A percentile compares a stretch with the other conserved stretches of the same genome.
phyloP scores from a whole-genome alignment of 2,888 invertebrate genomes.

The Drosophila neonasuta region DNA sequence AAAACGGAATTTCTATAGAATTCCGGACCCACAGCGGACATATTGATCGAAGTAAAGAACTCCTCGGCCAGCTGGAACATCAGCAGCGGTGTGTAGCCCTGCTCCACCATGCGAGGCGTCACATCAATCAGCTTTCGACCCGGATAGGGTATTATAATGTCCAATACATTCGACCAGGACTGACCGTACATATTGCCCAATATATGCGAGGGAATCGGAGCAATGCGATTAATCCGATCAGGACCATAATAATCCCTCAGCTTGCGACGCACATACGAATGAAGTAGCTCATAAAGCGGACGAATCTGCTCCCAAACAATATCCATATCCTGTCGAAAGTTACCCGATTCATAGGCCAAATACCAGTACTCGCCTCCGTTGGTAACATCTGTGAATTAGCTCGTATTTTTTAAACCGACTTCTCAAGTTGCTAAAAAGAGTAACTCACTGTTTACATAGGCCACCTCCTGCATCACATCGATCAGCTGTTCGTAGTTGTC shows the following conservation, averaged over 20 bases:
- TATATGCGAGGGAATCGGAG: conserved; percentile 92
- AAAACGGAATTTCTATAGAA: conserved; percentile 95
- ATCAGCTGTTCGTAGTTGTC: conserved; percentile 91
- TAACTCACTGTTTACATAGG: conserved; percentile 89
- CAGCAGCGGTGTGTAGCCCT: conserved; percentile 92
- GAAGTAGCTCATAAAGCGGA: conserved; percentile 93
- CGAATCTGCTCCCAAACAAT: conserved; percentile 92
- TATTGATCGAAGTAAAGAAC: conserved; percentile 94
- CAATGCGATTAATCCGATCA: conserved; percentile 89
- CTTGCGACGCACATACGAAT: conserved; percentile 93
- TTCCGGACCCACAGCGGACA: conserved; percentile 92
- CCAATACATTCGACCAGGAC: conserved; percentile 92
- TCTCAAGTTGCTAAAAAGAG: not conserved
- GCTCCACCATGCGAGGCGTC: conserved; percentile 90
- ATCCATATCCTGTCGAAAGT: conserved; percentile 90
- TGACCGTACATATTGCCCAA: conserved; percentile 96
- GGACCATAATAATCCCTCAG: conserved; percentile 92
- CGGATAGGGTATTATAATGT: conserved; percentile 92
- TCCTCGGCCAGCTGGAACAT: conserved; percentile 95
- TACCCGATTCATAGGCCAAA: conserved; percentile 90
- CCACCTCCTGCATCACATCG: conserved; percentile 90
- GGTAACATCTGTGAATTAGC: conserved; percentile 87
- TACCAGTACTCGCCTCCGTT: conserved; percentile 95
- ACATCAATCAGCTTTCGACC: conserved; percentile 92
- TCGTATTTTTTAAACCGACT: conserved; percentile 21